phyloP scores from a whole-genome alignment of 2,797 vertebrate species.

The Hapalemur alaotrensis region DNA sequence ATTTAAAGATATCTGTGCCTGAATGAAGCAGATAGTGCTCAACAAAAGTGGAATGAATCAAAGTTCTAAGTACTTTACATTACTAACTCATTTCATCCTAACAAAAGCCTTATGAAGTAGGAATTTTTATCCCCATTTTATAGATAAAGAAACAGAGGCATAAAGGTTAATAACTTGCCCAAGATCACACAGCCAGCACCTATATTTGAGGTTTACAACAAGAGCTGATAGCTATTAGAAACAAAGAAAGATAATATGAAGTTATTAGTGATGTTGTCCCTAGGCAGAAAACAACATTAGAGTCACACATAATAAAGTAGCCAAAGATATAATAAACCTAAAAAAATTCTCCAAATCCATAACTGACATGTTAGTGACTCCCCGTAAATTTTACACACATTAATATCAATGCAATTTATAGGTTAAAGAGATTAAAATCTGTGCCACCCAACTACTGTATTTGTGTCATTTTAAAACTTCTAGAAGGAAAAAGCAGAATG shows the following conservation, averaged over 20 bases:
- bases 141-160: slow-evolving; percentile 19
- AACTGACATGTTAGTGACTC: neutral
- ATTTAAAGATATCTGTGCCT: neutral
- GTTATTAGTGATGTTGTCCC: neutral
- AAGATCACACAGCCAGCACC: neutral
- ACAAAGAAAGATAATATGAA: neutral
- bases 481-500: slow-evolving; percentile 27
- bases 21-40: slow-evolving; percentile 26
- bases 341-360: neutral
- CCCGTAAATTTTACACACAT: slow-evolving; percentile 10
- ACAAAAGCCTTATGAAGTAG: neutral
- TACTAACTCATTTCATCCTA: slow-evolving; percentile 1
- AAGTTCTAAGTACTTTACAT: slow-evolving; percentile 32
- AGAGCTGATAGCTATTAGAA: neutral
- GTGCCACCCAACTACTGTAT: neutral
- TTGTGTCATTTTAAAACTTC: slow-evolving; percentile 14
- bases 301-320: neutral
- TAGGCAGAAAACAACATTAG: neutral
- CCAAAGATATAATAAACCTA: slow-evolving; percentile 21
- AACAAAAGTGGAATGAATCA: slow-evolving; percentile 25
- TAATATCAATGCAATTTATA: slow-evolving; percentile 22
- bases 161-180: neutral
- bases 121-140: neutral
- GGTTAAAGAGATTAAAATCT: slow-evolving; percentile 46
- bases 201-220: neutral